phyloP scores from a whole-genome alignment of 2,888 invertebrate species.

The Ypsolopha scabrella region DNA sequence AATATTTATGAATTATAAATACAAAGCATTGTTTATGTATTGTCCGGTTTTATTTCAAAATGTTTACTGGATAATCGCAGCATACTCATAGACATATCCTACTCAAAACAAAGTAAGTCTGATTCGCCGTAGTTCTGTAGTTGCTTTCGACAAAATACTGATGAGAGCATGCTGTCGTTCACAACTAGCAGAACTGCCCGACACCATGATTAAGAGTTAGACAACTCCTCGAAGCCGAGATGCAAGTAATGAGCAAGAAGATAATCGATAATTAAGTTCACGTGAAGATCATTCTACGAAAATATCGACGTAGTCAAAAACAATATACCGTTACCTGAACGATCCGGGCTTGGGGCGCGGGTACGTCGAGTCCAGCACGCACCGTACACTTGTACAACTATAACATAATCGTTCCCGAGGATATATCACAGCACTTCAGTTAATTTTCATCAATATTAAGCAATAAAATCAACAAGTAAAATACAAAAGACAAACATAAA shows the following conservation, averaged over 20 bases:
- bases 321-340: constrained; percentile 60
- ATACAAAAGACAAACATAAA: constrained; percentile 48
- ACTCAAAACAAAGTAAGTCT: background rate
- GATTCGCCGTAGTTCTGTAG: too few relatives aligned
- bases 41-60: background rate
- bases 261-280: constrained; percentile 10
- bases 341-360: constrained; percentile 24
- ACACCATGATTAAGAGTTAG: too few relatives aligned
- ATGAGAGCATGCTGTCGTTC: too few relatives aligned
- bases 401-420: constrained; percentile 35
- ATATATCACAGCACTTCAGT: constrained; percentile 30
- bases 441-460: constrained; percentile 36
- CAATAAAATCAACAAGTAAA: constrained; percentile 62
- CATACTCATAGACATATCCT: background rate
- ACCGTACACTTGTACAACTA: constrained; percentile 27
- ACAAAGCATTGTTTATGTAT: background rate
- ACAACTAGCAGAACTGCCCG: too few relatives aligned
- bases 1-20: too few relatives aligned
- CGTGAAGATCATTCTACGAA: constrained; percentile 22
- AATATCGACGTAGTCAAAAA: constrained; percentile 57
- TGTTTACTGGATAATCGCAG: background rate
- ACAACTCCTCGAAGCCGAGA: too few relatives aligned
- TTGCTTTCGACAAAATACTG: too few relatives aligned
- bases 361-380: constrained; percentile 24
- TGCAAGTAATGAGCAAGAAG: background rate